phyloP scores from a whole-genome alignment of 2,797 vertebrate species.

The Aselliscus stoliczkanus region DNA sequence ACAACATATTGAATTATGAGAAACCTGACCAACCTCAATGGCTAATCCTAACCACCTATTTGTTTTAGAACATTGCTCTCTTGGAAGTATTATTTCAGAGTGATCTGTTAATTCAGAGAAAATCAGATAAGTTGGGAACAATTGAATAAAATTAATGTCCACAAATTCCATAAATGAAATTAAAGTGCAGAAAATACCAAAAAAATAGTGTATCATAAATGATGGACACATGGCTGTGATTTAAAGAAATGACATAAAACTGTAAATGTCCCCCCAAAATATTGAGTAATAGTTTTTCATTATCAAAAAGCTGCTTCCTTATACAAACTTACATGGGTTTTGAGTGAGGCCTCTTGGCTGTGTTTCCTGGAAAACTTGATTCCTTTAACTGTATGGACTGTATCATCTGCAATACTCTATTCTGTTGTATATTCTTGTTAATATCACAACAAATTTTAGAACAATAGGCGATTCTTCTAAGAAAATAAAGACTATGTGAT shows the following conservation, averaged over 20 bases:
- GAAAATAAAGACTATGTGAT: not conserved
- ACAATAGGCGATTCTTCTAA: not conserved
- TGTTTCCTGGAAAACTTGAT: not conserved
- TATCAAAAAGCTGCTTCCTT: not conserved
- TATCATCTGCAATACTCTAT: not conserved
- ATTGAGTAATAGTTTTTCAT: not conserved
- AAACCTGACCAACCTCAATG: not conserved
- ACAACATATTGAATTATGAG: not conserved
- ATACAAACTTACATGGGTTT: not conserved
- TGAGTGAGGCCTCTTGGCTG: not conserved
- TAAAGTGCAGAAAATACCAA: not conserved
- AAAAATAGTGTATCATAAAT: not conserved
- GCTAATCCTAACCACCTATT: not conserved
- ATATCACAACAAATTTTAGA: not conserved
- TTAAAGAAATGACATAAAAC: not conserved
- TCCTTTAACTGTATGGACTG: not conserved
- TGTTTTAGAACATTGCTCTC: not conserved
- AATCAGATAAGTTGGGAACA: not conserved
- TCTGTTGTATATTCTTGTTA: not conserved
- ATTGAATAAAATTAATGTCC: not conserved
- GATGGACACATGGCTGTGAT: not conserved
- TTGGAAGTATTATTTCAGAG: not conserved
- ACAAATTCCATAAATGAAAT: not conserved
- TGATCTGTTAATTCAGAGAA: not conserved
- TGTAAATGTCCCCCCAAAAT: not conserved